A percentile compares a stretch with the other conserved stretches of the same genome.
These are phyloP conservation scores for Lophura nycthemera DNA, from an alignment of 2,113 vertebrate species.

Conservation along the genomic window DNA sequence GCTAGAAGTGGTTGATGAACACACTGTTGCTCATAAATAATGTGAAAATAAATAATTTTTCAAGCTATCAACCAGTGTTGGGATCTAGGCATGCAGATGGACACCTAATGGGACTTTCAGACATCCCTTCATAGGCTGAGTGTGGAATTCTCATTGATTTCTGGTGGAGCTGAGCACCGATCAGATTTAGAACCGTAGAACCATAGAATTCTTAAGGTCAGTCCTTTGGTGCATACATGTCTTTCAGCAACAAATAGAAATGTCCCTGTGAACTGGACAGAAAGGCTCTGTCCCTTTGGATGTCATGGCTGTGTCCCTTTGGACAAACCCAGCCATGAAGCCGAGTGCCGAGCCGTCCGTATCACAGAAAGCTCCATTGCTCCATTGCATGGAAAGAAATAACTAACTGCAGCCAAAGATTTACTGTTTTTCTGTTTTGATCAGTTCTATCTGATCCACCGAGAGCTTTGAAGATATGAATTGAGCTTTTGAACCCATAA, in stretches of 20 bases:
- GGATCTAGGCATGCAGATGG: neutral
- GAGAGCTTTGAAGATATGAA: neutral
- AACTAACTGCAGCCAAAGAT: neutral
- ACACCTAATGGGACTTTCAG: neutral
- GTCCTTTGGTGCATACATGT: neutral
- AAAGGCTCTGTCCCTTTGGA: neutral
- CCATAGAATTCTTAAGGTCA: neutral
- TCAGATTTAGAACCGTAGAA: no score
- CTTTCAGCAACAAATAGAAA: neutral
- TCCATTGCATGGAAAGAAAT: neutral
- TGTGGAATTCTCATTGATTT: neutral
- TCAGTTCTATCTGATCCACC: neutral
- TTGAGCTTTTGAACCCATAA: neutral
- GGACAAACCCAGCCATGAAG: no score
- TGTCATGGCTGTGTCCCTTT: no score
- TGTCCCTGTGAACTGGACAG: neutral
- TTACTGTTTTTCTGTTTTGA: neutral
- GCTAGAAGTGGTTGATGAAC: neutral
- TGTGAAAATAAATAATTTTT: neutral
- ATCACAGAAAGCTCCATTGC: neutral
- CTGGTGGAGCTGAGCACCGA: neutral
- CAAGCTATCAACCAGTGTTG: neutral
- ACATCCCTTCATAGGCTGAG: accelerated
- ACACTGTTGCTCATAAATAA: neutral
- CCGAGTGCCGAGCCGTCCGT: neutral